These are phyloP conservation scores for Amphipyra berbera DNA, from an alignment of 2,888 invertebrate genomes.

Conservation along the genomic window DNA sequence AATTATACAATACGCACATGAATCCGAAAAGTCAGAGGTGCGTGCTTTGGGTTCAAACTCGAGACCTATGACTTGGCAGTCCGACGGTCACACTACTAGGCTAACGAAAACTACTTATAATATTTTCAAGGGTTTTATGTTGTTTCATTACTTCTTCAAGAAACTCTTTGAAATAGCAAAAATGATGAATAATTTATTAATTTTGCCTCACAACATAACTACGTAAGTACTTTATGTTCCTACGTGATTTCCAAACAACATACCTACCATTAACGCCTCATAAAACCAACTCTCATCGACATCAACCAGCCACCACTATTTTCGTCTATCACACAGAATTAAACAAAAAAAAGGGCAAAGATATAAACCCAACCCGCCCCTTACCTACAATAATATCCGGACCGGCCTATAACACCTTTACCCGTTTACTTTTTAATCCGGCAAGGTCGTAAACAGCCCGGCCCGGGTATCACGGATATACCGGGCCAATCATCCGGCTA, in stretches of 20 bases:
- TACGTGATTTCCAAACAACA: slow-evolving; percentile 12
- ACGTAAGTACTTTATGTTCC: background rate
- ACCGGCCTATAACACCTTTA: slow-evolving; percentile 60
- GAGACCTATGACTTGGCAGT: no score
- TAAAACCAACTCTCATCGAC: slow-evolving; percentile 34
- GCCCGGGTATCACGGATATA: slow-evolving; percentile 81
- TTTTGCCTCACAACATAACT: no score
- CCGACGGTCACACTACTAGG: no score
- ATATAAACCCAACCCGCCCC: slow-evolving; percentile 40
- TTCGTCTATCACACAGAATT: slow-evolving; percentile 36
- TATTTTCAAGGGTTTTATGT: no score
- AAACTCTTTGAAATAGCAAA: no score
- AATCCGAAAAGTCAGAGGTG: no score
- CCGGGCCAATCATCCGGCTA: slow-evolving; percentile 84
- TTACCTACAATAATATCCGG: slow-evolving; percentile 62
- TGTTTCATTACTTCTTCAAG: no score
- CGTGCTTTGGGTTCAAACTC: no score
- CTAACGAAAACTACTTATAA: no score
- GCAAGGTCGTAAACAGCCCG: slow-evolving; percentile 78
- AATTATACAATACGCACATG: no score
- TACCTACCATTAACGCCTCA: slow-evolving; percentile 6
- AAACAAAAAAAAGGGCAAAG: slow-evolving; percentile 35
- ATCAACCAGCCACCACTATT: slow-evolving; percentile 11
- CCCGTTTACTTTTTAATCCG: slow-evolving; percentile 83
- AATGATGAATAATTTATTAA: no score